phyloP scores from a whole-genome alignment of 2,113 vertebrate genomes.

The Etia nguti region DNA sequence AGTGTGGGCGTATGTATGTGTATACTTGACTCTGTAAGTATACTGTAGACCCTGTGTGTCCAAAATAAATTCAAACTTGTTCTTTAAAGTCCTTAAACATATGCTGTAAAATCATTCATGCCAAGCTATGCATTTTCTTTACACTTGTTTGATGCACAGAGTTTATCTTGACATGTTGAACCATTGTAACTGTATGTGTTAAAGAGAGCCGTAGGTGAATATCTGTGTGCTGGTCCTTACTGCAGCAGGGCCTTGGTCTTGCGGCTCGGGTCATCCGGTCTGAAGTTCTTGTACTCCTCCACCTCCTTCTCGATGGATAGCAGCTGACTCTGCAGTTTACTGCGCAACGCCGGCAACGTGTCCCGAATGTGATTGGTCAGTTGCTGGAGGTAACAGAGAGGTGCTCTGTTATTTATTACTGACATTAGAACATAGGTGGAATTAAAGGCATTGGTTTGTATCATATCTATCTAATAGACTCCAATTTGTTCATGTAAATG shows the following conservation, averaged over 20 bases:
- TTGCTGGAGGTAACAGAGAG: slow-evolving; percentile 74
- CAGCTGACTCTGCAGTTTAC: slow-evolving; percentile 94
- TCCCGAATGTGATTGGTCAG: slow-evolving; percentile 97
- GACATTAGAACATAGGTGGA: neutral
- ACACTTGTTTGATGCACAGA: neutral
- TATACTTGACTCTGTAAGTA: neutral
- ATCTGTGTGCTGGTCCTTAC: slow-evolving; percentile 63
- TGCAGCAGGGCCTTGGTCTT: slow-evolving; percentile 97
- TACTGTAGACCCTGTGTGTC: neutral
- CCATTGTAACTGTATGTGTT: neutral
- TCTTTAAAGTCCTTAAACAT: neutral
- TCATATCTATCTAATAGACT: neutral
- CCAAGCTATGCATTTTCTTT: neutral
- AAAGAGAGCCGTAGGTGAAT: neutral
- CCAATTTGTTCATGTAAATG: neutral
- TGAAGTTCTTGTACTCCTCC: slow-evolving; percentile 93
- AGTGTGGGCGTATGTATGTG: neutral
- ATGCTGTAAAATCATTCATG: neutral
- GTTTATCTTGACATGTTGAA: neutral
- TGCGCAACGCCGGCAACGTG: slow-evolving; percentile 87
- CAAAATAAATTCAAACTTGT: neutral
- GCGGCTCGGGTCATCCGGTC: slow-evolving; percentile 88
- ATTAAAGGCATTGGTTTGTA: neutral
- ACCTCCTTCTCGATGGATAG: slow-evolving; percentile 97
- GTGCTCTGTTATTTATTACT: slow-evolving; percentile 65